Base-by-base conservation (phyloP, 2,888 invertebrate genomes). In the Tetragnatha montana region DNA sequence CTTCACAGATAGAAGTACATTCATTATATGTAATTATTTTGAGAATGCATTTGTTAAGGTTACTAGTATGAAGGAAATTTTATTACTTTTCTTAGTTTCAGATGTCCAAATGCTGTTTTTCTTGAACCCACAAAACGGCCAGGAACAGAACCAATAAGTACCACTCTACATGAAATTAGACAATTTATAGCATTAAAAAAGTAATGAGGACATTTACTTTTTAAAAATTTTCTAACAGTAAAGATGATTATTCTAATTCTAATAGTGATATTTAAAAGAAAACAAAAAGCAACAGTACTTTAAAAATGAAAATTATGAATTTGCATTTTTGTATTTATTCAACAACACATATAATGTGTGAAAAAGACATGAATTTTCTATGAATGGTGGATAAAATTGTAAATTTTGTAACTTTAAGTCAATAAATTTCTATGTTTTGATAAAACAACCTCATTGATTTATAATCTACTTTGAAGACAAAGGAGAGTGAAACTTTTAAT, bases 141-240 rank as follows among this genome's bases (percentile, higher is more conserved):
- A 0, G 98, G 98, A 0, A 96, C 95, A 0, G 98, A 98, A 0
- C 96, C 96, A 73, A 98, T 95, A 22, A 99, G 95, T 93, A 96
- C 97, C 0, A 98, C 98, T 92, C 97, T 97, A 93, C 21, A 81
- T n/a, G 10, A 47, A 75, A 19, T 35, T 14, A 35, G 49, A 35
- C 4, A 35, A 71, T 71, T 47, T 50, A 71, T 71, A 71, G 19
- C 19, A 50, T 76, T 50, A 49, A 49, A 35, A 22, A n/a, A n/a
- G 4, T 10, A 68, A 68, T 17, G 1, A n/a, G n/a, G 68, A 17
- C n/a, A 68, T 17, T 17, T 1, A 68, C n/a, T 68, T 68, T 68
- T 68, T 68, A n/a, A n/a, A n/a, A n/a, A n/a, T n/a, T n/a, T n/a
- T n/a, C n/a, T n/a, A n/a, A n/a, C n/a, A n/a, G n/a, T n/a, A n/a